phyloP scores from a whole-genome alignment of 2,797 vertebrate species.

The Pelodytes ibericus region DNA sequence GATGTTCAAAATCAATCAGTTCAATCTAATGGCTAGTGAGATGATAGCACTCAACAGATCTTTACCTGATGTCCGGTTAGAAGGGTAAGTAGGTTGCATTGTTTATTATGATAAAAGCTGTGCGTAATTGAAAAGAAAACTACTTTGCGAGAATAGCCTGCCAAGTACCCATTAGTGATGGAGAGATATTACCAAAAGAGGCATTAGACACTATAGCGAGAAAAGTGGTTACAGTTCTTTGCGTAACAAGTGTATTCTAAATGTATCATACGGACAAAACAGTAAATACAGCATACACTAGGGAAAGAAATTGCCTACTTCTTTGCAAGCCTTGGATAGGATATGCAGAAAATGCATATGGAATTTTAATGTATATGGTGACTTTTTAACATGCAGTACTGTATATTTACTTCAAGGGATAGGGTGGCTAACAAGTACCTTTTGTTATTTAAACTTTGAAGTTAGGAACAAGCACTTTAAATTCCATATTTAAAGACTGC shows the following conservation, averaged over 20 bases:
- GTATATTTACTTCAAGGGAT: no score
- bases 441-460: no score
- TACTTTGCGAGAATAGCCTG: conserved; percentile 30
- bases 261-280: not conserved
- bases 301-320: not conserved
- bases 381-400: no score
- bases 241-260: not conserved
- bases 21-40: conserved; percentile 98
- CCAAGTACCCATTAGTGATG: conserved; percentile 23
- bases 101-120: conserved; percentile 38
- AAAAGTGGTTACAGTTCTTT: conserved; percentile 3
- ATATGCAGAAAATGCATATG: no score
- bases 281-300: not conserved
- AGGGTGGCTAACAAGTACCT: no score
- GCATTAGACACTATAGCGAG: not conserved
- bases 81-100: conserved; percentile 84
- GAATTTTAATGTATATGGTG: no score
- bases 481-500: no score
- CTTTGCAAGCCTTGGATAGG: no score
- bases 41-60: conserved; percentile 97
- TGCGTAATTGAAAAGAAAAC: conserved; percentile 47
- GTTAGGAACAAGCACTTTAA: no score
- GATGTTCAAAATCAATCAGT: conserved; percentile 99
- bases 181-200: conserved; percentile 17
- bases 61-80: conserved; percentile 93